Conservation (phyloP, 2,888 invertebrate species). For the Cryptocheilus praepositus region DNA sequence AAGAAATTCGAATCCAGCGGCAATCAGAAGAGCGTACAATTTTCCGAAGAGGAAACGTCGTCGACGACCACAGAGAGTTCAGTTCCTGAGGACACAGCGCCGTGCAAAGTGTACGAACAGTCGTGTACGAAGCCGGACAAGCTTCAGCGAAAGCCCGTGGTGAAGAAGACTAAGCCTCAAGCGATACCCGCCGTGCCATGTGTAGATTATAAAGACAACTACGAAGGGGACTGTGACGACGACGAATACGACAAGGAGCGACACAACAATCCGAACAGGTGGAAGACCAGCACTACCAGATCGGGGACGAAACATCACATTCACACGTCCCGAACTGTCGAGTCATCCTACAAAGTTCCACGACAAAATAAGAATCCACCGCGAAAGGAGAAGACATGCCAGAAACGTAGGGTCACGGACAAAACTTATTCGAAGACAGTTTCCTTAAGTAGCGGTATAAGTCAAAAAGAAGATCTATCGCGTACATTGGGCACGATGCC, state of each 20-base stretch:
- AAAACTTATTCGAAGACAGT: slow-evolving; percentile 61
- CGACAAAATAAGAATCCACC: slow-evolving; percentile 65
- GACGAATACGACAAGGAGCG: slow-evolving; percentile 71
- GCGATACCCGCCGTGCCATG: slow-evolving; percentile 58
- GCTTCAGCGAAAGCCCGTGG: slow-evolving; percentile 61
- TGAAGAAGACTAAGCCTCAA: slow-evolving; percentile 67
- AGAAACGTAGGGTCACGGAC: slow-evolving; percentile 65
- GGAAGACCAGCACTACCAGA: slow-evolving; percentile 69
- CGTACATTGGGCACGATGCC: slow-evolving; percentile 46
- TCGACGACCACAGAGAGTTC: slow-evolving; percentile 84
- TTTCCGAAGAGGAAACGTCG: slow-evolving; percentile 81
- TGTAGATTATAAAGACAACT: slow-evolving; percentile 74
- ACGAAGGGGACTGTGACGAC: slow-evolving; percentile 76
- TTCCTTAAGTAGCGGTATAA: slow-evolving; percentile 51
- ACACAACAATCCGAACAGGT: slow-evolving; percentile 67
- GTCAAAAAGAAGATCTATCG: slow-evolving; percentile 49
- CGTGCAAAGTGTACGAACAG: slow-evolving; percentile 56
- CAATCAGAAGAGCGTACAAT: slow-evolving; percentile 69
- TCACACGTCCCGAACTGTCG: slow-evolving; percentile 57
- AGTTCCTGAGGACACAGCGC: slow-evolving; percentile 77
- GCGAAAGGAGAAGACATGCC: slow-evolving; percentile 67
- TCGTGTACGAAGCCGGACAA: slow-evolving; percentile 65
- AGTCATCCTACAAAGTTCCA: slow-evolving; percentile 60
- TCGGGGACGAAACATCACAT: slow-evolving; percentile 63
- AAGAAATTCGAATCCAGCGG: slow-evolving; percentile 68